Percentiles rank a stretch among this genome's conserved stretches.
These are phyloP conservation scores for Brachionus asplanchnoidis DNA, from an alignment of 1,140 invertebrate genomes.

Conservation along the genomic window DNA sequence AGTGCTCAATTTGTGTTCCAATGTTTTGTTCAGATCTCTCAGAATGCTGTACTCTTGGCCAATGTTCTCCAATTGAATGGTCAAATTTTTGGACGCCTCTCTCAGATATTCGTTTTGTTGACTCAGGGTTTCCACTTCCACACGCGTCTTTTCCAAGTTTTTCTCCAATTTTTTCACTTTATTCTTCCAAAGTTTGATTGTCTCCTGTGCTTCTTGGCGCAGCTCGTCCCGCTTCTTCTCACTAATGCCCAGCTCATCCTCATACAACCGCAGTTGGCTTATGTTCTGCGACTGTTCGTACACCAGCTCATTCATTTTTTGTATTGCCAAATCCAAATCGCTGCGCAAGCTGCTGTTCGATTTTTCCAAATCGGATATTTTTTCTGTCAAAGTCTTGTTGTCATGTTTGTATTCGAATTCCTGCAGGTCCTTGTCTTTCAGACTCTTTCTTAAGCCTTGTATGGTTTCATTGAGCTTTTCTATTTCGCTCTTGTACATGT, in stretches of 20 bases:
- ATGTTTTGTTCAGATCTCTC: constrained; percentile 22
- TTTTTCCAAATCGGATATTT: background rate
- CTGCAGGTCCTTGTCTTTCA: constrained; percentile 22
- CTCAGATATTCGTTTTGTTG: constrained; percentile 25
- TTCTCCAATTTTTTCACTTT: constrained; percentile 41
- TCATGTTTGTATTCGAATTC: background rate
- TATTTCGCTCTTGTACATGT: constrained; percentile 21
- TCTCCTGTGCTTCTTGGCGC: constrained; percentile 6
- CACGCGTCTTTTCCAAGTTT: background rate
- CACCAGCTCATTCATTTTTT: constrained; percentile 20
- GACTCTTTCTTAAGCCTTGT: background rate
- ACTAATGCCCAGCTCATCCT: background rate
- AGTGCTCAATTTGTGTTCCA: background rate
- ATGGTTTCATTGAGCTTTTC: background rate
- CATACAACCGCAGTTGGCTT: background rate
- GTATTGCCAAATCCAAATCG: constrained; percentile 5
- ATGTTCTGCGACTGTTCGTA: background rate
- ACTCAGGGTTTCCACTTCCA: background rate
- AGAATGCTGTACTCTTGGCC: background rate
- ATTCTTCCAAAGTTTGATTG: constrained; percentile 36
- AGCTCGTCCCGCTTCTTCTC: constrained; percentile 25
- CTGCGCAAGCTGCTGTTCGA: background rate
- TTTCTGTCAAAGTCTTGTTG: background rate
- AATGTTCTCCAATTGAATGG: background rate
- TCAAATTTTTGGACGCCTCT: constrained; percentile 1